Conservation (phyloP, 2,113 vertebrate genomes). For the Castor canadensis region DNA sequence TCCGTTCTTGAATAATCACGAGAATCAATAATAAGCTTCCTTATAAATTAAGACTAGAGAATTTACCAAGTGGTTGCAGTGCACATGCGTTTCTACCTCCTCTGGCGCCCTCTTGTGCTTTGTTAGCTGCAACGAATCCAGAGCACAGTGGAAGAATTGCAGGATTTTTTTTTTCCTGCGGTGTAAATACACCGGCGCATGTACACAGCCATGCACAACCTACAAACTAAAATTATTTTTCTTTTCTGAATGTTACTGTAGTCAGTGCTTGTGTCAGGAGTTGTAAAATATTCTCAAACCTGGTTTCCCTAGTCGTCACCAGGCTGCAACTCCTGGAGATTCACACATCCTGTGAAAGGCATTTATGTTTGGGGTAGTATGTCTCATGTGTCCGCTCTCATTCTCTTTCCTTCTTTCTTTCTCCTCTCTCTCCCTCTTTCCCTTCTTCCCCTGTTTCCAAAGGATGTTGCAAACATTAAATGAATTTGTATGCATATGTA, state of each 20-base stretch:
- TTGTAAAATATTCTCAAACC: background rate
- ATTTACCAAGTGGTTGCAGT: background rate
- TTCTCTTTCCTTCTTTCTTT: too few species aligned
- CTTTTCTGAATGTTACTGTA: background rate
- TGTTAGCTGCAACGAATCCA: background rate
- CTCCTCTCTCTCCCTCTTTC: background rate
- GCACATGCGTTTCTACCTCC: background rate
- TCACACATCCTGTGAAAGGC: background rate
- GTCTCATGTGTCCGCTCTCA: too few species aligned
- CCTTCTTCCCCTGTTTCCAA: background rate
- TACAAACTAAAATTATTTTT: background rate
- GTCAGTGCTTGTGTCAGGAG: background rate
- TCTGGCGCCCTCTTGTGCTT: constrained; percentile 73
- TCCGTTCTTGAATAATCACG: background rate
- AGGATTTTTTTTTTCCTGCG: background rate
- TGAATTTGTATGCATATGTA: background rate
- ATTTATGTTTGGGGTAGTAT: background rate
- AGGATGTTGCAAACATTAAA: background rate
- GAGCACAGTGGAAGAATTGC: fast-evolving
- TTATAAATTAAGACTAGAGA: background rate
- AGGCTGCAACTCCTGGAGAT: background rate
- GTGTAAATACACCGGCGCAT: background rate
- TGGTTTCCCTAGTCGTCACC: background rate
- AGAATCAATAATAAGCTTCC: background rate
- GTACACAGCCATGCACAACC: fast-evolving